Evolutionary conservation across 2,113 vertebrate species (phyloP).

Genomic region (Corythoichthys intestinalis): DNA sequence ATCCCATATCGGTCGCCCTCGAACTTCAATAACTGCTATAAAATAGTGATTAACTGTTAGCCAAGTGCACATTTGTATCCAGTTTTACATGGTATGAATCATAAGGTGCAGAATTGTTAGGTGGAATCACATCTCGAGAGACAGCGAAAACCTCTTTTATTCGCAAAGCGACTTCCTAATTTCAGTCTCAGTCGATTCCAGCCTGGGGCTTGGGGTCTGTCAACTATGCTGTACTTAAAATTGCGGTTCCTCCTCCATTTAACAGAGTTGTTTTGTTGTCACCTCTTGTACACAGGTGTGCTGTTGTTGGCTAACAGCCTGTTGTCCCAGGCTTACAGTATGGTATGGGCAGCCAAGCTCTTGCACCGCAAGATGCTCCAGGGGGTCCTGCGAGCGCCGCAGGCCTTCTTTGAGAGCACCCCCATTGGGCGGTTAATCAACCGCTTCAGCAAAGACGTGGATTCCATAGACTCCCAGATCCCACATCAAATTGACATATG

Average conservation of each 20-base stretch:
- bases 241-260: conserved; percentile 30
- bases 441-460: conserved; percentile 80
- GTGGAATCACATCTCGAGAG: not conserved
- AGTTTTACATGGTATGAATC: no score
- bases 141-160: not conserved
- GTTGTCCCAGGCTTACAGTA: conserved; percentile 71
- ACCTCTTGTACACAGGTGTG: conserved; percentile 64
- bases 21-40: no score
- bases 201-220: not conserved
- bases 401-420: conserved; percentile 76
- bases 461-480: conserved; percentile 75
- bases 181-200: not conserved
- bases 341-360: conserved; percentile 72
- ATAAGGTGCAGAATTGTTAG: not conserved
- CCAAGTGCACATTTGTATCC: no score
- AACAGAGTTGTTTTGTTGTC: conserved; percentile 53
- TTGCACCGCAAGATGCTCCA: conserved; percentile 73
- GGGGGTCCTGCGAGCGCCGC: conserved; percentile 72
- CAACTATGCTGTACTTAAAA: not conserved
- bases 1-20: no score
- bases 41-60: no score
- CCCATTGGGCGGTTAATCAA: conserved; percentile 76
- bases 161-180: not conserved
- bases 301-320: conserved; percentile 74
- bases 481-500: conserved; percentile 80